Percentiles rank a stretch among this genome's conserved stretches.
These are phyloP conservation scores for Charadrius vociferus DNA, from an alignment of 2,113 vertebrate species.

Conservation along the genomic window DNA sequence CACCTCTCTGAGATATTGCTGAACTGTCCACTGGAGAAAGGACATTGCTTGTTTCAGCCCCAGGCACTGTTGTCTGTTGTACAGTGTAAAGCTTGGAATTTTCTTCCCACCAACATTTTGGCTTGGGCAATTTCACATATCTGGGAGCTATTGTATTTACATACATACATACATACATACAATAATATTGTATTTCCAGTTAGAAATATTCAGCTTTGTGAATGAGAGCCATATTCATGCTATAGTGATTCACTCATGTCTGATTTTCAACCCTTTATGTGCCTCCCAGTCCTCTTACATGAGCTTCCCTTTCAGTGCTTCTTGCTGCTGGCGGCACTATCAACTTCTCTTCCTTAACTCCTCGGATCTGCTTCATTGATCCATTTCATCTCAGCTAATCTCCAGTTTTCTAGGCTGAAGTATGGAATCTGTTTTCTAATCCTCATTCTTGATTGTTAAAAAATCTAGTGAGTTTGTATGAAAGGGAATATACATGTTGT, in stretches of 20 bases:
- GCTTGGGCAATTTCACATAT: neutral
- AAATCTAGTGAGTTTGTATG: neutral
- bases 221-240: neutral
- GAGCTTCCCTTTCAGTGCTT: neutral
- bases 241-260: neutral
- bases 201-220: neutral
- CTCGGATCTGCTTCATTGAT: neutral
- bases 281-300: neutral
- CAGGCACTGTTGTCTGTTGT: neutral
- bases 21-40: neutral
- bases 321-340: neutral
- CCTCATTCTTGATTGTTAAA: neutral
- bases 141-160: neutral
- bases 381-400: neutral
- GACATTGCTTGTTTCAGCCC: neutral
- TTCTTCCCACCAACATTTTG: neutral
- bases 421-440: neutral
- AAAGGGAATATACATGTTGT: neutral
- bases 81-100: neutral
- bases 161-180: too few relatives aligned
- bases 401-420: neutral
- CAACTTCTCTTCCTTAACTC: neutral
- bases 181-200: neutral
- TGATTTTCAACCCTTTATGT: neutral
- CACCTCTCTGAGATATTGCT: neutral